Conservation (phyloP, 2,797 vertebrate genomes). For the Microchirus variegatus region DNA sequence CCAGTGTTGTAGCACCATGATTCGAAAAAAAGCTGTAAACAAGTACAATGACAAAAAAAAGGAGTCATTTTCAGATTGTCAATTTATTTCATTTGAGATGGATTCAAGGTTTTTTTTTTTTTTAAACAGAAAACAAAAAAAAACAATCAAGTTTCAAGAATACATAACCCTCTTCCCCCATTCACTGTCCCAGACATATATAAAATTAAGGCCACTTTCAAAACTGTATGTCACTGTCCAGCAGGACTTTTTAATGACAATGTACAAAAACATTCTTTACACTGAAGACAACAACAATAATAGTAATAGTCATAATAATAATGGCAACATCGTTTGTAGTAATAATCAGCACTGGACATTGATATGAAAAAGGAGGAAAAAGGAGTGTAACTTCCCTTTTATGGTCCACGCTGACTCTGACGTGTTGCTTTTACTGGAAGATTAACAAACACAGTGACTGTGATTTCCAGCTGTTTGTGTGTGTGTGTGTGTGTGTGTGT, state of each 20-base stretch:
- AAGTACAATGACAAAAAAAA: constrained; percentile 80
- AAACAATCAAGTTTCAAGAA: constrained; percentile 80
- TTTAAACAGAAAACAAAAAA: constrained; percentile 49
- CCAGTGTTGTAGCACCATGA: constrained; percentile 59
- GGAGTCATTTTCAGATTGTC: constrained; percentile 75
- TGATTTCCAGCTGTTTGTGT: constrained; percentile 45
- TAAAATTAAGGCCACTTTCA: constrained; percentile 85
- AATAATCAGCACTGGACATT: constrained; percentile 62
- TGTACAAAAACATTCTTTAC: constrained; percentile 82
- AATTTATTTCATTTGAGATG: constrained; percentile 81
- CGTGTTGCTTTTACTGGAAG: constrained; percentile 42
- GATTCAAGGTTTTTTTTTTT: constrained; percentile 52
- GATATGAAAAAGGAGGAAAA: constrained; percentile 67
- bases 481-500: constrained; percentile 1
- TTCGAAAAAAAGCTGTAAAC: constrained; percentile 73
- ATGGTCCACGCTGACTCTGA: constrained; percentile 61
- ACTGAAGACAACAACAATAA: constrained; percentile 80
- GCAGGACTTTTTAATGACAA: constrained; percentile 86
- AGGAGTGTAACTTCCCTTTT: constrained; percentile 60
- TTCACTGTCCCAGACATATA: constrained; percentile 80
- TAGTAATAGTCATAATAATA: constrained; percentile 79
- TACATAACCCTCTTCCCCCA: constrained; percentile 71
- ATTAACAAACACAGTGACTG: constrained; percentile 47
- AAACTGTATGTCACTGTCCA: constrained; percentile 85
- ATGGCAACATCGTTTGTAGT: constrained; percentile 74